Evolutionary conservation across 1,140 invertebrate species (phyloP).

Genomic region (Whitmania pigra): DNA sequence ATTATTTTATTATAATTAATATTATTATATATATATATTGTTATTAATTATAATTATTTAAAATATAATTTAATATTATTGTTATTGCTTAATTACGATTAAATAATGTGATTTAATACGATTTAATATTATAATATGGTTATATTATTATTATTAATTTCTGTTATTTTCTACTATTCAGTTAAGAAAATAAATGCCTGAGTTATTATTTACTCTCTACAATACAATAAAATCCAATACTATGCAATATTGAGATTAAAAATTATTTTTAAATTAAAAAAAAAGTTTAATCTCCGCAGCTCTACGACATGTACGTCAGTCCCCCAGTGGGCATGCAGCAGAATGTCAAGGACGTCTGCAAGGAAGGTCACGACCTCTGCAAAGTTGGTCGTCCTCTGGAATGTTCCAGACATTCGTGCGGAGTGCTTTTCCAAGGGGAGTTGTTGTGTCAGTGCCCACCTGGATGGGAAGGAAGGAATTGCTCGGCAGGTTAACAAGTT

Average conservation of each 20-base stretch:
- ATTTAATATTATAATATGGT: too few relatives aligned
- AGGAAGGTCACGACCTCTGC: conserved; percentile 50
- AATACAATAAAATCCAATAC: too few relatives aligned
- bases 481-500: background rate
- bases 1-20: too few relatives aligned
- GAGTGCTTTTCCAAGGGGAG: conserved; percentile 48
- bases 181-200: background rate
- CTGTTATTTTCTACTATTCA: too few relatives aligned
- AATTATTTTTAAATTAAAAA: background rate
- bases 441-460: conserved; percentile 48
- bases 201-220: too few relatives aligned
- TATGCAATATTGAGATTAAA: background rate
- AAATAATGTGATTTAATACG: too few relatives aligned
- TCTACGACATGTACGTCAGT: conserved; percentile 61
- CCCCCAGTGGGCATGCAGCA: conserved; percentile 72
- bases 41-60: too few relatives aligned
- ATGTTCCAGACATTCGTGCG: conserved; percentile 58
- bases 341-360: conserved; percentile 69
- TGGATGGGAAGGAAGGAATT: conserved; percentile 47
- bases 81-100: too few relatives aligned
- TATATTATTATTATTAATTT: too few relatives aligned
- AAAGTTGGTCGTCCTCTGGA: conserved; percentile 44
- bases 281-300: conserved; percentile 34
- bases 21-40: too few relatives aligned
- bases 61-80: too few relatives aligned